phyloP scores from a whole-genome alignment of 2,888 invertebrate species.

The Ceratothoa steindachneri region DNA sequence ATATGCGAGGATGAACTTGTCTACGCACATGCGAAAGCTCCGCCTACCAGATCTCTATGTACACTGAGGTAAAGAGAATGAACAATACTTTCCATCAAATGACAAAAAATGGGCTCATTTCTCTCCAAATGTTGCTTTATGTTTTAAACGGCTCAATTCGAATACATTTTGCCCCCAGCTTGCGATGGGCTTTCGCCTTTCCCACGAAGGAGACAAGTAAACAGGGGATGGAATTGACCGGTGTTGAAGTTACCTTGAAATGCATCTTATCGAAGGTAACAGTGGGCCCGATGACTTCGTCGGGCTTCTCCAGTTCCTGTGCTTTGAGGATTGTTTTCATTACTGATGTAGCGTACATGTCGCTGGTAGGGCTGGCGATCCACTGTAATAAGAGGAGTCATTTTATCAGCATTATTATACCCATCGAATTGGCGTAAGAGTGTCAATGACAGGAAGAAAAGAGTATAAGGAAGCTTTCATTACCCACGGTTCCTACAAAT shows the following conservation, averaged over 20 bases:
- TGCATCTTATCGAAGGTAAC: slow-evolving; percentile 80
- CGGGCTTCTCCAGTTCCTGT: slow-evolving; percentile 35
- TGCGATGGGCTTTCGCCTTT: too few species aligned
- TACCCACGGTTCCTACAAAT: background rate
- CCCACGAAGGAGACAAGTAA: too few species aligned
- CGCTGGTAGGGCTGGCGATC: slow-evolving; percentile 89
- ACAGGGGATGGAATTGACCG: too few species aligned
- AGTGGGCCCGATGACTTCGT: slow-evolving; percentile 37
- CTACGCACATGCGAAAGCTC: too few species aligned
- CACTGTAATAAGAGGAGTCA: slow-evolving; percentile 65
- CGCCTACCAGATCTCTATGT: too few species aligned
- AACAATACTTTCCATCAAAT: too few species aligned
- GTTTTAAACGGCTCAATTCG: too few species aligned
- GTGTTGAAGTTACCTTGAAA: slow-evolving; percentile 78
- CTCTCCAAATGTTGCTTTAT: too few species aligned
- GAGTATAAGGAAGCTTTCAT: background rate
- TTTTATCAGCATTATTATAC: background rate
- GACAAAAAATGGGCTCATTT: too few species aligned
- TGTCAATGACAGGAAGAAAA: background rate
- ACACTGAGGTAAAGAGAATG: too few species aligned
- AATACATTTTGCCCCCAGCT: too few species aligned
- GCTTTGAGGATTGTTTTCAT: slow-evolving; percentile 79
- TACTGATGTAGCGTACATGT: slow-evolving; percentile 97
- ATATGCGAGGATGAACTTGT: too few species aligned
- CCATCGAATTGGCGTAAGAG: background rate